phyloP scores from a whole-genome alignment of 2,797 vertebrate species.

The Arctocebus calabarensis region DNA sequence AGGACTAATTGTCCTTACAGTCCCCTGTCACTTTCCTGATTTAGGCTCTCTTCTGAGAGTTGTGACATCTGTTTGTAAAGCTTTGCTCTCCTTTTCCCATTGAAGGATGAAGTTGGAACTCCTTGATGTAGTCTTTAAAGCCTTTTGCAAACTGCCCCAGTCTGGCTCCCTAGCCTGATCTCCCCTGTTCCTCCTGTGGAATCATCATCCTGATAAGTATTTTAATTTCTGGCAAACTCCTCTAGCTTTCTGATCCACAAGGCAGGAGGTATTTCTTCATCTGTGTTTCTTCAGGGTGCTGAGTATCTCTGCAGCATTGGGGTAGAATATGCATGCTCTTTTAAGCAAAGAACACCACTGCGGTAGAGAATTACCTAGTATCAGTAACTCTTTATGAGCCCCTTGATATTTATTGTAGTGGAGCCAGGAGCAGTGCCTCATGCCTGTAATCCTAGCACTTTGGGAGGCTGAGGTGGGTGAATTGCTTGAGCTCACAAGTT shows the following conservation, averaged over 20 bases:
- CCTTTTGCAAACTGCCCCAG: not conserved
- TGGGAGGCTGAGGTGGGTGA: no score
- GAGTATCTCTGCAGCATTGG: not conserved
- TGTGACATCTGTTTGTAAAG: constrained; percentile 43
- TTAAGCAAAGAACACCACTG: not conserved
- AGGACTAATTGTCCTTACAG: no score
- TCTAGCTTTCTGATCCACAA: not conserved
- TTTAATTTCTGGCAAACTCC: not conserved
- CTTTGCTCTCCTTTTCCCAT: not conserved
- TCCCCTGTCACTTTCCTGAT: not conserved
- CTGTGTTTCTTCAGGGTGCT: not conserved
- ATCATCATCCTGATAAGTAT: not conserved
- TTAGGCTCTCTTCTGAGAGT: not conserved
- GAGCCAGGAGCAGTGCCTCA: no score
- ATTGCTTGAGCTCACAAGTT: no score
- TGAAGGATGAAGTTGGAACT: not conserved
- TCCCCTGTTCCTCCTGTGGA: not conserved
- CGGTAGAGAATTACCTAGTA: not conserved
- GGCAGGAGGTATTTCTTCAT: not conserved
- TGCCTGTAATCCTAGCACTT: no score
- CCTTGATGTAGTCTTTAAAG: not conserved
- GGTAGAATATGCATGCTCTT: not conserved
- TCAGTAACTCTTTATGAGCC: not conserved
- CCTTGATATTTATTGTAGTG: not conserved
- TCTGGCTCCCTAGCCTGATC: not conserved